Conservation (phyloP, 64 coral and sea anemone genomes). For the Exaiptasia diaphana region DNA sequence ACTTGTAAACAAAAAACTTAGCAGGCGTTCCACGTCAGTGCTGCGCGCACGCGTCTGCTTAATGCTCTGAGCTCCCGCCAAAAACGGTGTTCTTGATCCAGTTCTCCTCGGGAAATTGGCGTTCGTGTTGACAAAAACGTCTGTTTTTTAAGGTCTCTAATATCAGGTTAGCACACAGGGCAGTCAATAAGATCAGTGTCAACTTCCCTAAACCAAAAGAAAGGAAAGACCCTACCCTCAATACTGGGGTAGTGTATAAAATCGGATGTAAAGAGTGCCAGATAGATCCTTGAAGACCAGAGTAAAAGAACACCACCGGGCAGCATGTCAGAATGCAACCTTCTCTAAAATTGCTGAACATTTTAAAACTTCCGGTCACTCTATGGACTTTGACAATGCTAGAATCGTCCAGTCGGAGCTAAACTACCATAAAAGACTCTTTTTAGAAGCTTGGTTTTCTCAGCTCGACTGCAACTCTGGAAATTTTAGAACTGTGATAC, state of each 20-base stretch:
- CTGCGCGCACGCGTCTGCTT: conserved; percentile 15
- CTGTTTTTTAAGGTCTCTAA: conserved; percentile 27
- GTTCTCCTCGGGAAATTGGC: conserved; percentile 9
- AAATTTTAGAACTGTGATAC: no score
- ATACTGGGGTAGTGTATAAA: no score
- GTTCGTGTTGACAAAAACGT: conserved; percentile 23
- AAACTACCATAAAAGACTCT: background rate
- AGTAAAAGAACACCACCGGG: background rate
- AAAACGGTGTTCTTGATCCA: conserved; percentile 40
- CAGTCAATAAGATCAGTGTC: no score
- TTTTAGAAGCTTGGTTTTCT: background rate
- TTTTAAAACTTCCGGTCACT: background rate
- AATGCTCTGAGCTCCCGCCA: background rate
- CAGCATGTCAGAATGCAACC: background rate
- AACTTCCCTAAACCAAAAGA: no score
- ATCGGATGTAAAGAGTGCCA: background rate
- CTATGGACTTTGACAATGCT: background rate
- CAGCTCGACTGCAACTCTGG: background rate
- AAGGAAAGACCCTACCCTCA: no score
- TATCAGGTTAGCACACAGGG: background rate
- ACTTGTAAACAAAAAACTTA: background rate
- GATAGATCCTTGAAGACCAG: background rate
- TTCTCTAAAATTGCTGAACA: background rate
- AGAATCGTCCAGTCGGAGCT: background rate
- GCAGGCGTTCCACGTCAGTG: background rate